Percentiles rank a stretch among this genome's conserved stretches.
phyloP scores from a whole-genome alignment of 2,797 vertebrate species.

The Schizopygopsis pylzovi region DNA sequence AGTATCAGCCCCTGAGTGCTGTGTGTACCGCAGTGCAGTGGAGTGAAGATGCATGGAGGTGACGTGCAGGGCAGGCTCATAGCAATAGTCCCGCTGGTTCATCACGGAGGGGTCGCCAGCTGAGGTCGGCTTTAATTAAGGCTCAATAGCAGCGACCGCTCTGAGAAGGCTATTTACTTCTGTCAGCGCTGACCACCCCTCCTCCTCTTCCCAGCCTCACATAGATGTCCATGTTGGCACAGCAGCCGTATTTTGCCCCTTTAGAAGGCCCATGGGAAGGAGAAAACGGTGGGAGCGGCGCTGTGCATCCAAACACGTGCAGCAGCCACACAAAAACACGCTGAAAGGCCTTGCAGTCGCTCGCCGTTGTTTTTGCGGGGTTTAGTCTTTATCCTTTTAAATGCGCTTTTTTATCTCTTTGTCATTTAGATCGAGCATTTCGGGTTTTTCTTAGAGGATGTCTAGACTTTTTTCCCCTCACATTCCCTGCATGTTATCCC shows the following conservation, averaged over 20 bases:
- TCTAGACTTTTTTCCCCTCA: conserved; percentile 8
- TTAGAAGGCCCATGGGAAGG: conserved; percentile 17
- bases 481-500: conserved; percentile 29
- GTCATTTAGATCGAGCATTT: conserved; percentile 57
- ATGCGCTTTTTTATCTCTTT: conserved; percentile 59
- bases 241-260: conserved; percentile 19
- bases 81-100: conserved; percentile 61
- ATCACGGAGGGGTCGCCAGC: conserved; percentile 64
- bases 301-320: conserved; percentile 14
- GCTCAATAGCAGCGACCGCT: conserved; percentile 57
- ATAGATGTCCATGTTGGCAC: conserved; percentile 40
- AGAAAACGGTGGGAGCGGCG: neutral
- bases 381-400: conserved; percentile 31
- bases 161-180: conserved; percentile 67
- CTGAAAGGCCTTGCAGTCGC: conserved; percentile 22
- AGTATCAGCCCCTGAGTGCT: neutral
- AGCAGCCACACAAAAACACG: conserved; percentile 6
- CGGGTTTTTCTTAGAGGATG: conserved; percentile 49
- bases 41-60: conserved; percentile 30
- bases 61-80: conserved; percentile 60
- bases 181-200: conserved; percentile 58
- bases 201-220: conserved; percentile 29
- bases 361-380: neutral
- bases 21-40: conserved; percentile 5
- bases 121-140: conserved; percentile 71